Evolutionary conservation across 2,888 invertebrate species (phyloP).

Genomic region (Pyrrhosoma nymphula): DNA sequence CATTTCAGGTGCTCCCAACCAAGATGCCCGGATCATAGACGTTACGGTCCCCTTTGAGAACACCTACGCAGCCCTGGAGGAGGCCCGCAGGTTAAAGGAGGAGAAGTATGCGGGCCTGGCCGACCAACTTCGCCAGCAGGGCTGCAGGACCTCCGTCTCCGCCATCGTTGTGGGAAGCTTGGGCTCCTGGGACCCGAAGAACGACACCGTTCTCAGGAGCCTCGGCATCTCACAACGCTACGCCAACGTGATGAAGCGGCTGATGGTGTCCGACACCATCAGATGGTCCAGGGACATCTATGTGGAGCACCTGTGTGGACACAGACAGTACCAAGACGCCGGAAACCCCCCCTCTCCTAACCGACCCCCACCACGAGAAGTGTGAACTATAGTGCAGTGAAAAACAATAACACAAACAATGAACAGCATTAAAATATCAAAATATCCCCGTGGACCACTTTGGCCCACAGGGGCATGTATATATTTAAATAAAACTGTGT

Average conservation of each 20-base stretch:
- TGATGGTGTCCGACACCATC: no score
- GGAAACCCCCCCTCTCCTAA: no score
- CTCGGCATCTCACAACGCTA: conserved; percentile 71
- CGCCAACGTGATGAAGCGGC: conserved; percentile 72
- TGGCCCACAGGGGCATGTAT: no score
- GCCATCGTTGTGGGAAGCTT: conserved; percentile 74
- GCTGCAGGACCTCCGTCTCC: conserved; percentile 70
- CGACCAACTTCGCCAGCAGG: no score
- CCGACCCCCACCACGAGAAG: no score
- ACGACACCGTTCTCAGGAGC: conserved; percentile 72
- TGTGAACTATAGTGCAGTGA: no score
- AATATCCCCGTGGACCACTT: no score
- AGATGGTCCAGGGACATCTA: no score
- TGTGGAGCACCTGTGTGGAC: conserved; percentile 73
- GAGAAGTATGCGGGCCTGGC: background rate
- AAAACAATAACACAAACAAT: no score
- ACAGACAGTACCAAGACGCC: conserved; percentile 71
- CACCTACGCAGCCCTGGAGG: background rate
- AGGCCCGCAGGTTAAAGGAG: background rate
- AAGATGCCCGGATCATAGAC: background rate
- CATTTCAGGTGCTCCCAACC: conserved; percentile 42
- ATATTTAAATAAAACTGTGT: no score
- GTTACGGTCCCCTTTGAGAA: background rate
- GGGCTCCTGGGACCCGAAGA: conserved; percentile 74
- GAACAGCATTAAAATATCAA: no score